Evolutionary conservation across 2,888 invertebrate species (phyloP).

Genomic region (Autographa gamma): DNA sequence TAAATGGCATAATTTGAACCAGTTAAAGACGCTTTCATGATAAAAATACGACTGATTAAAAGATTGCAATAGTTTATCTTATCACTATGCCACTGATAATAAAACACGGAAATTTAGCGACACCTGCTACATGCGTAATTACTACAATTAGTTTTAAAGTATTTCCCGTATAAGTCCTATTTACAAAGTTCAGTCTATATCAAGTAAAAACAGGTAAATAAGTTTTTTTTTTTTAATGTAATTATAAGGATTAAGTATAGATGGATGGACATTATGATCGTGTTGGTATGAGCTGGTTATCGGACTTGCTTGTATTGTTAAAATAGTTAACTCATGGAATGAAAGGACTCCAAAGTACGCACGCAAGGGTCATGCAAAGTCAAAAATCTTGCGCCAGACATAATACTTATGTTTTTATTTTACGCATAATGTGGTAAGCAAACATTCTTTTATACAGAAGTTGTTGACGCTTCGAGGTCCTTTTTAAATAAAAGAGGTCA

Average conservation of each 20-base stretch:
- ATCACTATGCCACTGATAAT: constrained; percentile 23
- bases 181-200: too few relatives aligned
- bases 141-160: not conserved
- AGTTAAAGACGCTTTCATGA: not conserved
- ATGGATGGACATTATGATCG: not conserved
- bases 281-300: not conserved
- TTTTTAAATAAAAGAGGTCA: constrained; percentile 4
- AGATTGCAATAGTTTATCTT: constrained; percentile 18
- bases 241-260: not conserved
- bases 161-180: not conserved
- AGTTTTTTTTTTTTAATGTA: too few relatives aligned
- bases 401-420: not conserved
- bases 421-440: not conserved
- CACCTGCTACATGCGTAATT: not conserved
- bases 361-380: constrained; percentile 4
- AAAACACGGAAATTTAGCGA: constrained; percentile 5
- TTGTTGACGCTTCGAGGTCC: not conserved
- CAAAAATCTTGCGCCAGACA: not conserved
- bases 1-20: not conserved
- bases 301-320: not conserved
- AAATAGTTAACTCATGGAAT: not conserved
- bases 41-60: not conserved
- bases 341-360: constrained; percentile 4
- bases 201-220: too few relatives aligned
- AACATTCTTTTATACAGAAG: not conserved